Evolutionary conservation across 2,113 vertebrate species (phyloP), one percentile per base, ranked within the genome.

Genomic region (Suncus etruscus): DNA sequence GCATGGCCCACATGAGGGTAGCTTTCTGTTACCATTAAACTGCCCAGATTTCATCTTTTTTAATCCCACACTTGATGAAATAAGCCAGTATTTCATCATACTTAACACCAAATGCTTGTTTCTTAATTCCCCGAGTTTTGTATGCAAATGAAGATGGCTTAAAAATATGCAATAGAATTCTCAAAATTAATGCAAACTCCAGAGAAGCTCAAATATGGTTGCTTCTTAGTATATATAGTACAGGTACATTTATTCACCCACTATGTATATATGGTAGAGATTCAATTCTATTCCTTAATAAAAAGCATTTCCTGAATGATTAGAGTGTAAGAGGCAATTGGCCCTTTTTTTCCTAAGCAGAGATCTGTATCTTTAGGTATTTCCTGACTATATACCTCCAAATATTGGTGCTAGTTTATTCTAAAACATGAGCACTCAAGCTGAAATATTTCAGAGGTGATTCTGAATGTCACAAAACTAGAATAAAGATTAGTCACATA

Each of bases 1-100:
- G 97, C 97, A 98, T 98, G 97, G 98, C 97, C 95, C 98, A 98
- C 98, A 96, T 84, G 98, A 98, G 98, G 97, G 95, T 97, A 97
- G 97, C 97, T 98, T 98, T 97, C 98, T 97, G 97, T 96, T 97
- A 97, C 97, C 96, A 98, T 97, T 97, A 97, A 98, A 98, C 96
- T 97, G 97, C 96, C 95, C 98, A 98, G 97, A 98, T 98, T 98
- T 98, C 76, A 66, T 95, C 97, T 96, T 94, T 94, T 96, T 87
- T 58, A 97, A 98, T 95, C 96, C 92, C 97, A 96, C 94, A 96
- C 94, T 88, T 97, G 97, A 96, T 93, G 87, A 98, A 97, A 98
- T 97, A 97, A 97, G 97, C 95, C 95, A 91, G 88, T 11, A 5
- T 96, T 97, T 97, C 90, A 96, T 96, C 94, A 91, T 92, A 95